These are phyloP conservation scores for Phyllostomus hastatus DNA, from an alignment of 2,113 vertebrate genomes.

Conservation along the genomic window DNA sequence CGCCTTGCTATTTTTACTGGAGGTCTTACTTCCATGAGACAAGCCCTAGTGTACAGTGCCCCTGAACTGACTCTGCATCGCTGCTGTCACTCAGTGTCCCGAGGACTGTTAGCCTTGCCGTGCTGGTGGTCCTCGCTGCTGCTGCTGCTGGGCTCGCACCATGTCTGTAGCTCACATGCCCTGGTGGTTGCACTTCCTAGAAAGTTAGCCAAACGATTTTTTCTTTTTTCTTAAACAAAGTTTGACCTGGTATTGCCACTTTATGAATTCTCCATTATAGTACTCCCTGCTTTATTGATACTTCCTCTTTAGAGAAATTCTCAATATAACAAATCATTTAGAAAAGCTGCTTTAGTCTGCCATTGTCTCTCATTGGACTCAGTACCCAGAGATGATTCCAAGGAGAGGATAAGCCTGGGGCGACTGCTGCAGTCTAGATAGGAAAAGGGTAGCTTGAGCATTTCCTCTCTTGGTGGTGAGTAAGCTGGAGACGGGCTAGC, in stretches of 20 bases:
- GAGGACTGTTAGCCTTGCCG: neutral
- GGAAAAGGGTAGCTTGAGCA: neutral
- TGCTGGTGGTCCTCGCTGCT: neutral
- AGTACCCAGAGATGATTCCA: neutral
- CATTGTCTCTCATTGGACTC: neutral
- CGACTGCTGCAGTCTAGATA: neutral
- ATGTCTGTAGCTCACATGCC: neutral
- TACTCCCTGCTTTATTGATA: neutral
- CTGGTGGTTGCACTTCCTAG: neutral
- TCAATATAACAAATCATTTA: neutral
- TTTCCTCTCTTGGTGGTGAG: neutral
- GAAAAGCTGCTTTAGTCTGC: neutral
- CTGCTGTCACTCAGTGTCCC: neutral
- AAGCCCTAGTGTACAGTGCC: constrained; percentile 25
- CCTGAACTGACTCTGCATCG: constrained; percentile 18
- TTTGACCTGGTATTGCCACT: neutral
- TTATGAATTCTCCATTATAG: neutral
- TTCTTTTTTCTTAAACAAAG: neutral
- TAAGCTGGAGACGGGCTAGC: neutral
- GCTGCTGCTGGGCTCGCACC: neutral
- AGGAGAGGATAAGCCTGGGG: neutral
- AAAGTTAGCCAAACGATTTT: neutral
- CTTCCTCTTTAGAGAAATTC: neutral
- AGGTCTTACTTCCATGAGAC: neutral
- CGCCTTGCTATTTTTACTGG: neutral